Percentiles rank a stretch among this genome's conserved stretches.
Evolutionary conservation across 2,888 invertebrate genomes (phyloP).

Genomic region (Petrolisthes cinctipes): DNA sequence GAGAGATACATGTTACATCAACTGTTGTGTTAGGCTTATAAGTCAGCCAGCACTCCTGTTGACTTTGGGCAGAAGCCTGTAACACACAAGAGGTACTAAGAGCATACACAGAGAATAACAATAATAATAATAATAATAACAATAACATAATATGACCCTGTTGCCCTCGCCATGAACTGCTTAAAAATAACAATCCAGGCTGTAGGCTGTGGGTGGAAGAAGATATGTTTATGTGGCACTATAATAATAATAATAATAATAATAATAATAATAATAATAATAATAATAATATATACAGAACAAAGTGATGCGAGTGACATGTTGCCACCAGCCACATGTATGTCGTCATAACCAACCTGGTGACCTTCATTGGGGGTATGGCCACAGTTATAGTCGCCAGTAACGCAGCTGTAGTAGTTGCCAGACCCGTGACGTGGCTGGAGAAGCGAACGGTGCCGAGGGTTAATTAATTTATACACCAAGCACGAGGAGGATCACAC

Average conservation of each 20-base stretch:
- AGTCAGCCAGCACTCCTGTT: constrained; percentile 48
- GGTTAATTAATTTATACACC: constrained; percentile 49
- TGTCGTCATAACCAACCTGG: constrained; percentile 60
- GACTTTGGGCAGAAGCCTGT: constrained; percentile 55
- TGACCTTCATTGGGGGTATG: constrained; percentile 64
- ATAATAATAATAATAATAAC: neutral
- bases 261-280: too few relatives aligned
- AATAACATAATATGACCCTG: constrained; percentile 49
- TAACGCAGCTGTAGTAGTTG: constrained; percentile 65
- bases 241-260: neutral
- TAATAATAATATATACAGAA: too few relatives aligned
- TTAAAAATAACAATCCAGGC: constrained; percentile 54
- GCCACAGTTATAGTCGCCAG: constrained; percentile 65
- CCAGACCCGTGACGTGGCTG: constrained; percentile 64
- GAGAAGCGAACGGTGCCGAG: constrained; percentile 53
- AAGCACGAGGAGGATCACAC: constrained; percentile 30
- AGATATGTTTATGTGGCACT: constrained; percentile 14
- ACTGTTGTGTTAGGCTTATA: constrained; percentile 37
- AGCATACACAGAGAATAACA: constrained; percentile 16
- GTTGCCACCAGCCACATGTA: constrained; percentile 41
- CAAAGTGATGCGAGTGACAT: constrained; percentile 10
- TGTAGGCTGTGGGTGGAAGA: constrained; percentile 54
- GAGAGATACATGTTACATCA: constrained; percentile 48
- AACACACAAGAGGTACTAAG: constrained; percentile 44
- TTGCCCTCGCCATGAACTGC: constrained; percentile 59